phyloP scores from a whole-genome alignment of 2,797 vertebrate species.

The Tamandua tetradactyla region DNA sequence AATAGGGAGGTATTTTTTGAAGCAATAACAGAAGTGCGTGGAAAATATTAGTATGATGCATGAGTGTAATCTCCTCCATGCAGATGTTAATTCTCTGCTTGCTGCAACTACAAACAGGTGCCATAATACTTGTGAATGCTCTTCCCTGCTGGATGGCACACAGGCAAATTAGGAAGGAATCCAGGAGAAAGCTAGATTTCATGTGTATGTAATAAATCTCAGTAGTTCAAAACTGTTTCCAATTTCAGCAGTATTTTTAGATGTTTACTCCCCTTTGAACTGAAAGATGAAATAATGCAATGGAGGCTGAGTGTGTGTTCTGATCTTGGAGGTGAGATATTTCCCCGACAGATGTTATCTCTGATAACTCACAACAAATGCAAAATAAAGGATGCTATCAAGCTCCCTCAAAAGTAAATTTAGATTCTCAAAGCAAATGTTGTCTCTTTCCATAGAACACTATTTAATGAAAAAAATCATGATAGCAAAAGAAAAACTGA shows the following conservation, averaged over 20 bases:
- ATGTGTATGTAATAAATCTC: neutral
- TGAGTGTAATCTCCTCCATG: constrained; percentile 73
- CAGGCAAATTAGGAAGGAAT: neutral
- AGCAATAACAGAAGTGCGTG: constrained; percentile 44
- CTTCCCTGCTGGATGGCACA: constrained; percentile 42
- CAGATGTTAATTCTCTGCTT: constrained; percentile 71
- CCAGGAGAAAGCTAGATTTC: neutral
- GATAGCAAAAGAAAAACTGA: neutral
- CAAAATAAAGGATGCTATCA: neutral
- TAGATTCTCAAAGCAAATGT: neutral
- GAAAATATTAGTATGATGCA: constrained; percentile 64
- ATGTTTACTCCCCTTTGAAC: neutral
- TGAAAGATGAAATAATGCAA: constrained; percentile 24
- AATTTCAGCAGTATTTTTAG: neutral
- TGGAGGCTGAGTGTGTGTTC: neutral
- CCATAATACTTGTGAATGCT: neutral
- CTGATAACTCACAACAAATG: neutral
- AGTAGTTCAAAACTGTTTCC: neutral
- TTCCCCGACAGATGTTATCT: neutral
- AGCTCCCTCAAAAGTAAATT: neutral
- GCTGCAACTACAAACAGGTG: neutral
- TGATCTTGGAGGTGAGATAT: neutral
- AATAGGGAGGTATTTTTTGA: constrained; percentile 73
- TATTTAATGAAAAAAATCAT: neutral
- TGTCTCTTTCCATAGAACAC: neutral